These are phyloP conservation scores for Dromius quadrimaculatus DNA, from an alignment of 2,888 invertebrate species.

Conservation along the genomic window DNA sequence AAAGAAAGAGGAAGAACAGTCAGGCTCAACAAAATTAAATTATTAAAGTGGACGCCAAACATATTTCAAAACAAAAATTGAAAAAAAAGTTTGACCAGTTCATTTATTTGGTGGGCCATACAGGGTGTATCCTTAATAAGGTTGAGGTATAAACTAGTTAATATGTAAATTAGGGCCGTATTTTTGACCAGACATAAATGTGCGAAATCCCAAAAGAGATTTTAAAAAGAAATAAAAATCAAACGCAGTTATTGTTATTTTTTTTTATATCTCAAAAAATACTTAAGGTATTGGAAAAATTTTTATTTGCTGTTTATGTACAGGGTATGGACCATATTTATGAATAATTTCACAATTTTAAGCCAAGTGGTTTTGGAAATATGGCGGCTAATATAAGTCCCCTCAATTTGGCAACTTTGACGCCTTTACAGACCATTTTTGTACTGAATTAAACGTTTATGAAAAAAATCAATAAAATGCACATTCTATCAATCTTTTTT, in stretches of 20 bases:
- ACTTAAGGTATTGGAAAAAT: background rate
- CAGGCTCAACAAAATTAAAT: constrained; percentile 13
- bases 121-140: constrained; percentile 12
- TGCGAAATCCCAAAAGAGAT: background rate
- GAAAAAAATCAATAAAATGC: no score
- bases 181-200: background rate
- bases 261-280: no score
- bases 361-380: no score
- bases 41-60: background rate
- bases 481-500: no score
- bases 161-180: constrained; percentile 5
- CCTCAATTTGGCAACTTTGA: no score
- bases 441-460: no score
- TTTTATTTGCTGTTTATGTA: no score
- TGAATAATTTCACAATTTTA: no score
- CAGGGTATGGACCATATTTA: no score
- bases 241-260: no score
- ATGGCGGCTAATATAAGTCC: no score
- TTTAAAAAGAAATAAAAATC: background rate
- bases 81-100: constrained; percentile 1
- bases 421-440: no score
- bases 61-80: background rate
- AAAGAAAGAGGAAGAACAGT: background rate
- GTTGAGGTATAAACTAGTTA: constrained; percentile 12
- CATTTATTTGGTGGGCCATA: constrained; percentile 9